Base-by-base conservation (phyloP, 2,888 invertebrate species). In the Augiades crinisus region DNA sequence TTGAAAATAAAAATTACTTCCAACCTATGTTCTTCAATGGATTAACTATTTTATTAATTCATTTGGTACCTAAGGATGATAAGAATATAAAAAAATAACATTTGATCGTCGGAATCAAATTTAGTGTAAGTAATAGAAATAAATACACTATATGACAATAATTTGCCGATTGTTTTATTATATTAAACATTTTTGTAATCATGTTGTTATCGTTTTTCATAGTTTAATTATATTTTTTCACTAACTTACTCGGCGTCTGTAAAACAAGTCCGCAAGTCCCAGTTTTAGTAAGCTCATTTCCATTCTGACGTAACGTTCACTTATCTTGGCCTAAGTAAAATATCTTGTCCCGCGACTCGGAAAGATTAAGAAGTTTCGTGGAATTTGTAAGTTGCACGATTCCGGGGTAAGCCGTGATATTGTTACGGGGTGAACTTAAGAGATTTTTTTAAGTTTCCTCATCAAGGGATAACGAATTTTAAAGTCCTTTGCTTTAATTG, bases 331-430 rank as follows among this genome's bases (percentile, higher is more conserved):
- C 63, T 59, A 60, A 73, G 75, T 75, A 70, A 70, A 72, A 74
- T 72, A 71, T 74, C 75, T 72, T 74, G 73, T 76, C 75, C 68
- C 68, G 66, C 63, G 67, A 68, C 68, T 69, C 58, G 67, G 63
- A 68, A 72, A 65, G 64, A 80, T 78, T 79, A 78, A 68, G 65
- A 79, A 78, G 65, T 78, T 78, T 67, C 61, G 58, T 62, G 62
- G 50, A 69, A 71, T 71, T 72, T 72, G 76, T 73, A 76, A 78
- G 75, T 79, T 77, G 72, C 72, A 72, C 72, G 72, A 77, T 78
- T 76, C 75, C 64, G 61, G 58, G 58, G 55, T 60, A 67, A 68
- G 71, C 68, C 70, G 64, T 67, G 64, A 71, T 68, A 67, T 68
- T 70, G 54, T 54, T 50, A 55, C 56, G 51, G 41, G 49, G 33